These are phyloP conservation scores for Lycophotia porphyrea DNA, from an alignment of 2,888 invertebrate genomes.

Conservation along the genomic window DNA sequence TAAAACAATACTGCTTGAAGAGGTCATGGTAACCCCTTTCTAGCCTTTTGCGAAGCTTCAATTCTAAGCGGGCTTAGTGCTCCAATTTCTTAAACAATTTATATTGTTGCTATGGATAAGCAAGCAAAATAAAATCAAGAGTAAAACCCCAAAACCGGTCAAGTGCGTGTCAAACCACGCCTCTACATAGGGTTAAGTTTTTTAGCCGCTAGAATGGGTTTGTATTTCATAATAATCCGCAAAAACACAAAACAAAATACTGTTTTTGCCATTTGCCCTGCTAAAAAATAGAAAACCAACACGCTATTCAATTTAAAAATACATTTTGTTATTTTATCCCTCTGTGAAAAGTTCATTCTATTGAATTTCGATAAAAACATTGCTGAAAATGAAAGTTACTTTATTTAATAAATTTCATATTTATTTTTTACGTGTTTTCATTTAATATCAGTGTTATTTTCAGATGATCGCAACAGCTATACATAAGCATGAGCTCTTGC, in stretches of 20 bases:
- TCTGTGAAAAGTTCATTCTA: not conserved
- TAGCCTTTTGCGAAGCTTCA: too few species aligned
- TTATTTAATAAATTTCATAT: not conserved
- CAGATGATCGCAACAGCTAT: not conserved
- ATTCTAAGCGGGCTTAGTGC: too few species aligned
- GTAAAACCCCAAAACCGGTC: not conserved
- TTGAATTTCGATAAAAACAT: constrained; percentile 2
- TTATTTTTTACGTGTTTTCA: not conserved
- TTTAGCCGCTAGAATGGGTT: not conserved
- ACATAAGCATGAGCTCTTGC: not conserved
- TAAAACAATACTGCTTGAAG: too few species aligned
- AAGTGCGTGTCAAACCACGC: not conserved
- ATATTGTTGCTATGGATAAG: too few species aligned
- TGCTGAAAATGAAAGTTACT: not conserved
- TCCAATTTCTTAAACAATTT: too few species aligned
- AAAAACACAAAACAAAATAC: not conserved
- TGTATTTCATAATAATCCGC: not conserved
- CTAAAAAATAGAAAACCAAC: not conserved
- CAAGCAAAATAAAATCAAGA: not conserved
- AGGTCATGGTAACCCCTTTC: too few species aligned
- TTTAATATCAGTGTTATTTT: not conserved
- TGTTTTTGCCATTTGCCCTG: not conserved
- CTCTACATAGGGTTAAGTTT: not conserved
- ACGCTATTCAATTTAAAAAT: not conserved
- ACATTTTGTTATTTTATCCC: not conserved